phyloP scores from a whole-genome alignment of 2,113 vertebrate genomes.

The Epinephelus moara region DNA sequence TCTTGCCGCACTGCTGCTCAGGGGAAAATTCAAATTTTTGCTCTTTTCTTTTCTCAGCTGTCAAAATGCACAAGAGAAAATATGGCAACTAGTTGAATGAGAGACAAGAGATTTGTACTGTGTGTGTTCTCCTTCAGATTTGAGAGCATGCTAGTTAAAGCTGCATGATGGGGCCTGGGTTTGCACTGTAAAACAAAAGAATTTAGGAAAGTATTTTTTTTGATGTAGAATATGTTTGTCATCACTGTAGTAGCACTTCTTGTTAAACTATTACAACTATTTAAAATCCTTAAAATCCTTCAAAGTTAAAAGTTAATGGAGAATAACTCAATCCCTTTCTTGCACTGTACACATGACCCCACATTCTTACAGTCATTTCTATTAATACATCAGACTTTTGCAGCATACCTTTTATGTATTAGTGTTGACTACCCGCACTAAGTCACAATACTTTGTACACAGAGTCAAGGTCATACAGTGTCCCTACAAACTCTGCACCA shows the following conservation, averaged over 20 bases:
- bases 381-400: too few species aligned
- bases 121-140: slow-evolving; percentile 26
- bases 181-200: background rate
- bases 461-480: too few species aligned
- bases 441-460: too few species aligned
- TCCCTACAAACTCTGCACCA: too few species aligned
- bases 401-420: too few species aligned
- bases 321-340: background rate
- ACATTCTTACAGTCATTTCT: too few species aligned
- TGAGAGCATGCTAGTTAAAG: slow-evolving; percentile 17
- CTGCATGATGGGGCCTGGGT: background rate
- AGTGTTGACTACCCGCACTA: too few species aligned
- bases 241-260: background rate
- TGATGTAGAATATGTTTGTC: background rate
- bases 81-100: slow-evolving; percentile 25
- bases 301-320: background rate
- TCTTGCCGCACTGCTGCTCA: slow-evolving; percentile 38
- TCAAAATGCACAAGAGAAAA: slow-evolving; percentile 59
- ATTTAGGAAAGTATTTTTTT: background rate
- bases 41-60: slow-evolving; percentile 33
- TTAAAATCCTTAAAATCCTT: background rate
- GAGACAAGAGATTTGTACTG: slow-evolving; percentile 15
- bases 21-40: slow-evolving; percentile 57
- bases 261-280: too few species aligned
- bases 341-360: background rate